Conservation (phyloP, 2,888 invertebrate species). For the Malachius bipustulatus region DNA sequence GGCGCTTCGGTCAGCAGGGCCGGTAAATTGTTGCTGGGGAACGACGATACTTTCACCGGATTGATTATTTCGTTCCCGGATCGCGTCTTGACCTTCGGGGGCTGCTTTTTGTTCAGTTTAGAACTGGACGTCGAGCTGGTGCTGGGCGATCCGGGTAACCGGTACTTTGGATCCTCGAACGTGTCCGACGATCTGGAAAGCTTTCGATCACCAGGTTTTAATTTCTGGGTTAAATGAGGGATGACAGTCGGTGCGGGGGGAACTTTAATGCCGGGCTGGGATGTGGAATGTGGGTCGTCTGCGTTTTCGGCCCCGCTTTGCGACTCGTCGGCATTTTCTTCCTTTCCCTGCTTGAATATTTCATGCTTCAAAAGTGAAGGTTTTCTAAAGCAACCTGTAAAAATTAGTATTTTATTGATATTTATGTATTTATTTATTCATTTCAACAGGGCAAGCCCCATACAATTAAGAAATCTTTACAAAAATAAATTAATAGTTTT, state of each 20-base stretch:
- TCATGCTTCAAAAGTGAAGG: slow-evolving; percentile 25
- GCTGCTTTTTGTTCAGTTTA: slow-evolving; percentile 30
- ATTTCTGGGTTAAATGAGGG: too few relatives aligned
- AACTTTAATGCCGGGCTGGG: too few relatives aligned
- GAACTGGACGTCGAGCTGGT: slow-evolving; percentile 36
- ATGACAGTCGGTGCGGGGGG: too few relatives aligned
- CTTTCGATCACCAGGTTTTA: too few relatives aligned
- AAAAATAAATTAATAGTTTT: too few relatives aligned
- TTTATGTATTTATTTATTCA: too few relatives aligned
- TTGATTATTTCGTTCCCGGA: slow-evolving; percentile 23
- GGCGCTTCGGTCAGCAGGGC: slow-evolving; percentile 61
- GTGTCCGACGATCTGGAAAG: too few relatives aligned
- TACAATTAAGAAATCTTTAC: too few relatives aligned
- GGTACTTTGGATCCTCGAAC: slow-evolving; percentile 32
- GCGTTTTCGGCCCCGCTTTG: too few relatives aligned
- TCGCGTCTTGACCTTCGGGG: slow-evolving; percentile 25
- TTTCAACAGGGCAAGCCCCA: too few relatives aligned
- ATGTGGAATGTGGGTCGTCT: too few relatives aligned
- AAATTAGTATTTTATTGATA: too few relatives aligned
- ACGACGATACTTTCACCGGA: slow-evolving; percentile 35
- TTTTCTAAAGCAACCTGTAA: slow-evolving; percentile 28
- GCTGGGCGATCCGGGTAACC: slow-evolving; percentile 36
- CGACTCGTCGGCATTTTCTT: slow-evolving; percentile 11
- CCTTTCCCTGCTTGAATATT: slow-evolving; percentile 16
- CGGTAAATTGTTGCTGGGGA: slow-evolving; percentile 36